Evolutionary conservation across 1,140 invertebrate species (phyloP), one percentile per base, ranked within the genome.

Genomic region (Zophobas morio): DNA sequence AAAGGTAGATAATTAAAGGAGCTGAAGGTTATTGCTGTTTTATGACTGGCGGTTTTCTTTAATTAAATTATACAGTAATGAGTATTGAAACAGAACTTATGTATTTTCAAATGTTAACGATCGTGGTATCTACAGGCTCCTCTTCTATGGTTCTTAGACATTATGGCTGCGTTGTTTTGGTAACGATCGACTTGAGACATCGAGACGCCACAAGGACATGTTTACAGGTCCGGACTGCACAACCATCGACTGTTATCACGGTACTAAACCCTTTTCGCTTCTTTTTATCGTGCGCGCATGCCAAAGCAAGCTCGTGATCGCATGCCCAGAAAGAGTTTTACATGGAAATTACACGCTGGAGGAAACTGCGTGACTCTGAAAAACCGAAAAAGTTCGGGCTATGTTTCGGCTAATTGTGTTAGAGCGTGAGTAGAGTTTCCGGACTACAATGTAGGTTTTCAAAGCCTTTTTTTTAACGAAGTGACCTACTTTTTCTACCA

Each of bases 31-130:
- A 32, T 6, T n/a, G 37, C 60, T 33, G 54, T 57, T 66, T 66
- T 66, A 66, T 42, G 60, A 66, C 60, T 66, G 60, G 37, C 60
- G 60, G 60, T 66, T 66, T 63, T 66, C 37, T 66, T 66, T 66
- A 66, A 66, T 66, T 42, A 42, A 66, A 42, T 66, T 66, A 66
- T 20, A 20, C 60, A 8, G 56, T 36, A 8, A 60, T 60, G 35
- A 60, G 6, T 60, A 37, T 60, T 39, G 37, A 36, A 60, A 60
- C 56, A 36, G 35, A 60, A 60, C 56, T 33, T 60, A n/a, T 60
- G 37, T 36, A 36, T 60, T 35, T 1, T 35, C 1, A 33, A 39
- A 8, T 32, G 37, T 32, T 66, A 51, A 51, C n/a, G 3, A 20
- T 20, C 49, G 49, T 51, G 49, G 49, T 20, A 20, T 51, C 49